These are phyloP conservation scores for Pelobates cultripes DNA, from an alignment of 2,797 vertebrate genomes.

Conservation along the genomic window DNA sequence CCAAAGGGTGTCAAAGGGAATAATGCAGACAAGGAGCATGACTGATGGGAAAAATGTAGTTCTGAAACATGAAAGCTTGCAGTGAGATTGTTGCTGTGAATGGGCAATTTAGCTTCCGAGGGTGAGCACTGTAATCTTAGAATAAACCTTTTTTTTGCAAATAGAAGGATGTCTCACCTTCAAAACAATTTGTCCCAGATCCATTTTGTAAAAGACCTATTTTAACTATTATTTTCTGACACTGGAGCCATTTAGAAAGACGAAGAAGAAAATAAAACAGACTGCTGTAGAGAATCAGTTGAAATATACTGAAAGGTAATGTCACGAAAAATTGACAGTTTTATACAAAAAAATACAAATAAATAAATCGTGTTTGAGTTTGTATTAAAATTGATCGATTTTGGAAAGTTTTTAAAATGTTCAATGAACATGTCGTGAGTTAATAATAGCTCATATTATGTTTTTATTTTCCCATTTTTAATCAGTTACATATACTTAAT, in stretches of 20 bases:
- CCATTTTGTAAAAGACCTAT: conserved; percentile 44
- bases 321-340: background rate
- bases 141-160: conserved; percentile 47
- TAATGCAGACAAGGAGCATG: conserved; percentile 5
- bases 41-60: conserved; percentile 34
- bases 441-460: too few species aligned
- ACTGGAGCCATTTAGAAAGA: conserved; percentile 17
- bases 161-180: conserved; percentile 4
- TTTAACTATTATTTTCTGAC: conserved; percentile 26
- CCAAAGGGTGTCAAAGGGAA: conserved; percentile 37
- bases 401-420: background rate
- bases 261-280: background rate
- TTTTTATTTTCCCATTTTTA: too few species aligned
- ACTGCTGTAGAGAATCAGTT: background rate
- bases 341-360: background rate
- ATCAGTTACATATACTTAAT: too few species aligned
- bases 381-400: background rate
- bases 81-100: conserved; percentile 50
- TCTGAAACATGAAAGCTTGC: conserved; percentile 54
- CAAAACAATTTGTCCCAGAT: conserved; percentile 50
- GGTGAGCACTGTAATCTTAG: conserved; percentile 42
- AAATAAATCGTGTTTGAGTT: too few species aligned
- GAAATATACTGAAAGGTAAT: background rate
- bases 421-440: too few species aligned
- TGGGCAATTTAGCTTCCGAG: conserved; percentile 49